A percentile compares a stretch with the other conserved stretches of the same genome.
Evolutionary conservation across 2,888 invertebrate species (phyloP).

Genomic region (Epistrophe eligans): DNA sequence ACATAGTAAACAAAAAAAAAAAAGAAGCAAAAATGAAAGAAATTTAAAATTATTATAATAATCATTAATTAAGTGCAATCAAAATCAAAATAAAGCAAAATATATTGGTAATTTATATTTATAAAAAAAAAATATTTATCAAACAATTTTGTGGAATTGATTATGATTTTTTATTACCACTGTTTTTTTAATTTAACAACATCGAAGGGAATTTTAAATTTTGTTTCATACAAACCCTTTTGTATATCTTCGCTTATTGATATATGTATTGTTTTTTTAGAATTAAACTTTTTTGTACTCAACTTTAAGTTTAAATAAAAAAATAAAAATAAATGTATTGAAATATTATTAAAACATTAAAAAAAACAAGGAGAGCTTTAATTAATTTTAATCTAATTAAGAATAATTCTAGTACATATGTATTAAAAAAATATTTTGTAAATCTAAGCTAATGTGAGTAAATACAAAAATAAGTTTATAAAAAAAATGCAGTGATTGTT

Average conservation of each 20-base stretch:
- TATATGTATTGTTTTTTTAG: background rate
- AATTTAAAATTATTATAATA: slow-evolving; percentile 40
- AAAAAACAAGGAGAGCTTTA: slow-evolving; percentile 75
- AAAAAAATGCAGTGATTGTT: slow-evolving; percentile 23
- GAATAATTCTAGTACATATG: slow-evolving; percentile 62
- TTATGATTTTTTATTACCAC: slow-evolving; percentile 11
- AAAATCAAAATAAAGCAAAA: slow-evolving; percentile 67
- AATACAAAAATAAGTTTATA: slow-evolving; percentile 42
- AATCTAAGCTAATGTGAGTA: slow-evolving; percentile 63
- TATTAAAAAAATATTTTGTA: slow-evolving; percentile 58
- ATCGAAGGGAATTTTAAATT: slow-evolving; percentile 49
- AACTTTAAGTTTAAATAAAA: slow-evolving; percentile 1
- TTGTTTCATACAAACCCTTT: slow-evolving; percentile 20
- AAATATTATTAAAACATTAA: slow-evolving; percentile 56
- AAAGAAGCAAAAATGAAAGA: too few relatives aligned
- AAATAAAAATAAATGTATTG: slow-evolving; percentile 37
- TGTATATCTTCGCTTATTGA: background rate
- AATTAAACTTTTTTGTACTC: slow-evolving; percentile 27
- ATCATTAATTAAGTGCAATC: slow-evolving; percentile 63
- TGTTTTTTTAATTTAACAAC: slow-evolving; percentile 39
- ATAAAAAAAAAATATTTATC: slow-evolving; percentile 1
- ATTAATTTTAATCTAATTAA: slow-evolving; percentile 76
- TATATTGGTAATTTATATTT: slow-evolving; percentile 30
- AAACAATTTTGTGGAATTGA: slow-evolving; percentile 48
- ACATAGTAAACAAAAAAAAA: slow-evolving; percentile 27